A percentile compares a stretch with the other conserved stretches of the same genome.
phyloP scores from a whole-genome alignment of 2,888 invertebrate species.

The Chrysodeixis includens region DNA sequence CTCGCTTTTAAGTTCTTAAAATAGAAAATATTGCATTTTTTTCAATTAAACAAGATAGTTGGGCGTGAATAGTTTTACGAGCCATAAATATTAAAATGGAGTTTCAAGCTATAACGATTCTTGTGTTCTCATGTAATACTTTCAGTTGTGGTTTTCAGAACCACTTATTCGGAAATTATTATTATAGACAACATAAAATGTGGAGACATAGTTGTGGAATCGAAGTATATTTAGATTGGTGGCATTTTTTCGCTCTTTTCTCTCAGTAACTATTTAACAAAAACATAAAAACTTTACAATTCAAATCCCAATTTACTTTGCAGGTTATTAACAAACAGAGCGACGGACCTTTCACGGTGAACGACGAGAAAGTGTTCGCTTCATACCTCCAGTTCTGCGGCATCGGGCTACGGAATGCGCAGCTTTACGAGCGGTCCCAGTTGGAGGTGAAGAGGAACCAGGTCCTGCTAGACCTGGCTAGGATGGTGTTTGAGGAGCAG shows the following conservation, averaged over 20 bases:
- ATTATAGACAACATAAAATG: too few species aligned
- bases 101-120: background rate
- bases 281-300: too few species aligned
- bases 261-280: too few species aligned
- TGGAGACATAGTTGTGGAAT: too few species aligned
- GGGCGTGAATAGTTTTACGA: background rate
- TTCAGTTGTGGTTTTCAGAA: too few species aligned
- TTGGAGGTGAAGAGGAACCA: constrained; percentile 98
- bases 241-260: too few species aligned
- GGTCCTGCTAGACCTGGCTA: constrained; percentile 97
- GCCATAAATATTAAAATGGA: background rate
- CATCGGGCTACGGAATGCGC: constrained; percentile 98
- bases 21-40: background rate
- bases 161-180: too few species aligned
- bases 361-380: constrained; percentile 97
- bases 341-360: constrained; percentile 94
- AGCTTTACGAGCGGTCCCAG: constrained; percentile 98
- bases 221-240: too few species aligned
- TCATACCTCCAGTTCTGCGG: constrained; percentile 99
- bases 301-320: constrained; percentile 21
- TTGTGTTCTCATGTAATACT: background rate
- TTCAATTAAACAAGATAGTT: constrained; percentile 1
- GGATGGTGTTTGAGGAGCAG: constrained; percentile 99
- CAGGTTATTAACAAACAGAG: constrained; percentile 97
- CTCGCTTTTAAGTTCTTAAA: background rate